Evolutionary conservation across 1,140 invertebrate genomes (phyloP), one percentile per base, ranked within the genome.

Genomic region (Scaptomyza montana): DNA sequence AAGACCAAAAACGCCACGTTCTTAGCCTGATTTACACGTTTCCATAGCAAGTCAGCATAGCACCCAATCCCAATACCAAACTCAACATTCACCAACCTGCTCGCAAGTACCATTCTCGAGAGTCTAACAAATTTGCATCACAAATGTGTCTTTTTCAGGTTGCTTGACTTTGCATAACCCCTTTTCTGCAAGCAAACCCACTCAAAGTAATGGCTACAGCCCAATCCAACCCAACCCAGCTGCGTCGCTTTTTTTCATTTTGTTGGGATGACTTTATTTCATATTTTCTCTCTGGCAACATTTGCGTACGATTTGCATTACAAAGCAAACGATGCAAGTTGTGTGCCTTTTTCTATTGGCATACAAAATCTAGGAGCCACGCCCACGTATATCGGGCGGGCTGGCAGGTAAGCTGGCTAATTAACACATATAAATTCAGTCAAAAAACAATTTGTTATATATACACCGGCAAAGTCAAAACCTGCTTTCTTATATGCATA

Each of bases 91-190:
- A n/a, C 61, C 54, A 21, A 25, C 3, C 19, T 43, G 10, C 16
- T 10, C 16, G 16, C 16, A 45, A 16, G 21, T 36, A 30, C 13
- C 25, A 59, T 43, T 25, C 64, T 69, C 60, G 60, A 62, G 66
- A 66, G 69, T 67, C 63, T 72, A 63, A 59, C 67, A 82, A 89
- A 89, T 89, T 89, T 89, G 84, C 84, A 89, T 89, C 85, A 84
- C 84, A 89, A 89, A 89, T 89, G 84, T 89, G 84, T 89, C 84
- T 89, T 89, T 89, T 89, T 89, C 84, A 89, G 84, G 84, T 89
- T 89, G 84, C 84, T 89, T 89, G 84, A 89, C 85, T 89, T 89
- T 89, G 84, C 84, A 89, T 89, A 89, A 89, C 84, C 84, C 84
- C 77, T 89, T 89, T 78, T 59, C 63, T 62, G 28, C 41, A 59